phyloP scores from a whole-genome alignment of 2,113 vertebrate species.

The Mugil cephalus region DNA sequence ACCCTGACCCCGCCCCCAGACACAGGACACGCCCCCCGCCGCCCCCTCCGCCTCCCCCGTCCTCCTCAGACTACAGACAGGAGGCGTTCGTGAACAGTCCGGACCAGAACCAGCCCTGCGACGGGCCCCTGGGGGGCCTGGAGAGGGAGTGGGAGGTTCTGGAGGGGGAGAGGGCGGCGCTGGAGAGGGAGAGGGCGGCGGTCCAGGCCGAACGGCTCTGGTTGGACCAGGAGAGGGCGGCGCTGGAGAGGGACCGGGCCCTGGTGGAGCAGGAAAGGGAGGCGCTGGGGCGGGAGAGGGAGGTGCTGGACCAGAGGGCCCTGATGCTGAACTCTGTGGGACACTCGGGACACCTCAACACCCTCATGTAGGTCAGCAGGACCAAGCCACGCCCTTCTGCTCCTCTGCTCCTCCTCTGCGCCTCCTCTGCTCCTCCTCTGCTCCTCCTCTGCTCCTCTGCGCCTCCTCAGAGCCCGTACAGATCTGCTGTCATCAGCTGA shows the following conservation, averaged over 20 bases:
- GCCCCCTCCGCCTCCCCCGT: slow-evolving; percentile 5
- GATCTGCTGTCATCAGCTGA: too few relatives aligned
- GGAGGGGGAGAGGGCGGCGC: slow-evolving; percentile 66
- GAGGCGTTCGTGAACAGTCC: slow-evolving; percentile 28
- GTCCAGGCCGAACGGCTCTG: slow-evolving; percentile 75
- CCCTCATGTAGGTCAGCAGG: slow-evolving; percentile 60
- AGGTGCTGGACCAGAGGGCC: slow-evolving; percentile 72
- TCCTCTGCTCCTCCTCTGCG: too few relatives aligned
- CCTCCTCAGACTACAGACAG: slow-evolving; percentile 48
- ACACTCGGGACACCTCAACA: slow-evolving; percentile 68
- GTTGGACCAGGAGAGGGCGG: slow-evolving; percentile 75
- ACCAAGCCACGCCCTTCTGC: too few relatives aligned
- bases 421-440: too few relatives aligned
- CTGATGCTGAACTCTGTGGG: slow-evolving; percentile 76
- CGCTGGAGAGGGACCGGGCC: slow-evolving; percentile 74
- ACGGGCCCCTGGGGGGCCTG: slow-evolving; percentile 56
- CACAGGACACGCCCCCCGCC: slow-evolving; percentile 35
- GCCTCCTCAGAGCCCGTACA: too few relatives aligned
- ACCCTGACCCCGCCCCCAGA: slow-evolving; percentile 39
- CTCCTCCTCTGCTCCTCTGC: too few relatives aligned
- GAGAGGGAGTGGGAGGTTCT: slow-evolving; percentile 75
- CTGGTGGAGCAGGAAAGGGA: slow-evolving; percentile 80
- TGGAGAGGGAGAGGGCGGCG: slow-evolving; percentile 78
- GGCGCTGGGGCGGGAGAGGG: slow-evolving; percentile 73
- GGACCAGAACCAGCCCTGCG: slow-evolving; percentile 44